Evolutionary conservation across 2,797 vertebrate genomes (phyloP).

Genomic region (Acipenser transmontanus): DNA sequence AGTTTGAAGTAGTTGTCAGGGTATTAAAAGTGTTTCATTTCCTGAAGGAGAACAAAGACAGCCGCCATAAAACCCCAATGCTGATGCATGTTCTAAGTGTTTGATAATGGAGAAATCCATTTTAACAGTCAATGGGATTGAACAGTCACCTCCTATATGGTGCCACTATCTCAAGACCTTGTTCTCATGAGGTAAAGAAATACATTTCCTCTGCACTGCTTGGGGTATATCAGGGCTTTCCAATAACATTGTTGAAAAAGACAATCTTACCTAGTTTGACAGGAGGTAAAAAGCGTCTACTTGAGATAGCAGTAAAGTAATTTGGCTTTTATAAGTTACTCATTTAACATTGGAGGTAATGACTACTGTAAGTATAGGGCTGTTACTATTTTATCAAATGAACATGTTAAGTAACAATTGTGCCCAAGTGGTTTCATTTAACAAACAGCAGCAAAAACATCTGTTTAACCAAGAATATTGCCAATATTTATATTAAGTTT

Average conservation of each 20-base stretch:
- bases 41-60: slow-evolving; percentile 28
- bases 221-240: slow-evolving; percentile 19
- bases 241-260: slow-evolving; percentile 15
- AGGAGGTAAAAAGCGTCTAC: slow-evolving; percentile 25
- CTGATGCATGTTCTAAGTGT: slow-evolving; percentile 35
- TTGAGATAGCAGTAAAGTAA: slow-evolving; percentile 14
- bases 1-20: slow-evolving; percentile 36
- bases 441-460: too few species aligned
- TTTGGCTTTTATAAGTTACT: slow-evolving; percentile 15
- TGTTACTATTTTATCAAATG: too few species aligned
- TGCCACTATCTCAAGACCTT: slow-evolving; percentile 21
- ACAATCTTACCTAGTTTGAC: slow-evolving; percentile 34
- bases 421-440: too few species aligned
- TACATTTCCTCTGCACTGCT: slow-evolving; percentile 28
- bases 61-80: slow-evolving; percentile 44
- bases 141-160: slow-evolving; percentile 26
- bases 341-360: too few species aligned
- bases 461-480: too few species aligned
- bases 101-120: slow-evolving; percentile 33
- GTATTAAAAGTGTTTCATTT: slow-evolving; percentile 60
- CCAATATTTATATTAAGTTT: too few species aligned
- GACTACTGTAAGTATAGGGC: too few species aligned
- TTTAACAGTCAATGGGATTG: slow-evolving; percentile 19
- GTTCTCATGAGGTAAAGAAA: slow-evolving; percentile 29
- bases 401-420: too few species aligned